Percentiles rank a stretch among this genome's conserved stretches.
These are phyloP conservation scores for Lepisosteus osseus DNA, from an alignment of 2,113 vertebrate genomes.

Conservation along the genomic window DNA sequence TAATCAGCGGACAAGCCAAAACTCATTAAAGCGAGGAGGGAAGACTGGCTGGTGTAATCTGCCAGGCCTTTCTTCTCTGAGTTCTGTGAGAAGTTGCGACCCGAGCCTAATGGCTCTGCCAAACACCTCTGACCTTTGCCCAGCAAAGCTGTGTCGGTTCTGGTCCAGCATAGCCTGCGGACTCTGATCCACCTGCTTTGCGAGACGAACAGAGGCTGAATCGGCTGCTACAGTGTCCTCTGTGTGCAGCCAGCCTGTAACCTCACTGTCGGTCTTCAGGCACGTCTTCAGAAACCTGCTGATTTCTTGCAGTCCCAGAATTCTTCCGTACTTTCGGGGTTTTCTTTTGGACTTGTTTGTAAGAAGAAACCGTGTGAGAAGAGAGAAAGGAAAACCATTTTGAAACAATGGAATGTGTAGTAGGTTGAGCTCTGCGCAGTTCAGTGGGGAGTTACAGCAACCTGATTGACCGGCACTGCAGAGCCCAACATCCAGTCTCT, in stretches of 20 bases:
- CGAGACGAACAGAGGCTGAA: neutral
- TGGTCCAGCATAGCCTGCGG: neutral
- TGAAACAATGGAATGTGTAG: neutral
- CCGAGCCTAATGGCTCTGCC: neutral
- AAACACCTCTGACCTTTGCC: neutral
- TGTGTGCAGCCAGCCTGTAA: neutral
- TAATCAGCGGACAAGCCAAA: slow-evolving; percentile 30
- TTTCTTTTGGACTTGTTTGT: neutral
- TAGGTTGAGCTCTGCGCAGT: neutral
- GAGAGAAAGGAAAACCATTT: neutral
- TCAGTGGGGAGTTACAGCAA: neutral
- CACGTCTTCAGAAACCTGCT: neutral
- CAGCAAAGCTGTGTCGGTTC: neutral
- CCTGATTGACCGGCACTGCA: neutral
- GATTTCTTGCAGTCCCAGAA: neutral
- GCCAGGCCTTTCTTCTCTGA: neutral
- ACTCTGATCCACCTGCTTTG: too few relatives aligned
- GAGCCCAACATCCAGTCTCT: too few relatives aligned
- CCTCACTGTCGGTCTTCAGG: neutral
- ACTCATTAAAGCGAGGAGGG: slow-evolving; percentile 26
- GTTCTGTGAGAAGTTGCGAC: neutral
- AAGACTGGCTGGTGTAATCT: slow-evolving; percentile 25
- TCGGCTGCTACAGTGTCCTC: neutral
- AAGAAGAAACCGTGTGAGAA: neutral
- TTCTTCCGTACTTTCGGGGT: neutral